Percentiles rank a stretch among this genome's conserved stretches.
phyloP scores from a whole-genome alignment of 2,888 invertebrate genomes.

The Drosophila glabriapex region DNA sequence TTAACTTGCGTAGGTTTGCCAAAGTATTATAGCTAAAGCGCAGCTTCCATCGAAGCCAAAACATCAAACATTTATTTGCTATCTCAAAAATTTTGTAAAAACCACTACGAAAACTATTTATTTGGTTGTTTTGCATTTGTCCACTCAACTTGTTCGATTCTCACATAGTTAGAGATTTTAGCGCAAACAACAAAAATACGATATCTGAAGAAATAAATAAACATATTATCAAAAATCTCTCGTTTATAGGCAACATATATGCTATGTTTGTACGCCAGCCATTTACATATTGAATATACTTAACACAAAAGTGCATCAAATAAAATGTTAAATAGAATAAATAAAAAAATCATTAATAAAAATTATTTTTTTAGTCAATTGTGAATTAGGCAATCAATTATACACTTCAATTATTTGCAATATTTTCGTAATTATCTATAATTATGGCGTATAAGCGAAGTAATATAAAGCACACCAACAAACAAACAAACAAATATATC shows the following conservation, averaged over 20 bases:
- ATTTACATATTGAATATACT: not conserved
- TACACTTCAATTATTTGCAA: not conserved
- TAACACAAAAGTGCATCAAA: not conserved
- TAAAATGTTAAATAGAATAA: not conserved
- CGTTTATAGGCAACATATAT: conserved; percentile 28
- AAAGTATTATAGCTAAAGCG: conserved; percentile 66
- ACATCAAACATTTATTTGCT: conserved; percentile 34
- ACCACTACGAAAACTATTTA: conserved; percentile 2
- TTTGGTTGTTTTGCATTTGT: conserved; percentile 19
- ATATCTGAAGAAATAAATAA: not conserved
- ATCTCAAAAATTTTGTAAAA: conserved; percentile 46
- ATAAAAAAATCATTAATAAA: not conserved
- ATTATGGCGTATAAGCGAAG: not conserved
- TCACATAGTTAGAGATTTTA: conserved; percentile 32
- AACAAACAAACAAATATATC: conserved; percentile 9
- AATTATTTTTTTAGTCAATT: not conserved
- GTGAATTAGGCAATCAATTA: not conserved
- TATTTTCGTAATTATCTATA: not conserved
- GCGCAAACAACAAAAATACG: conserved; percentile 29
- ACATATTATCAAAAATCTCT: conserved; percentile 40
- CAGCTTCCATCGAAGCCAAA: conserved; percentile 22
- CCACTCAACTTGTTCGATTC: conserved; percentile 39
- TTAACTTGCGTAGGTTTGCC: conserved; percentile 52
- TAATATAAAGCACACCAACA: conserved; percentile 8
- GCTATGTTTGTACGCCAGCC: conserved; percentile 4